Evolutionary conservation across 2,797 vertebrate species (phyloP).

Genomic region (Oophaga sylvatica): DNA sequence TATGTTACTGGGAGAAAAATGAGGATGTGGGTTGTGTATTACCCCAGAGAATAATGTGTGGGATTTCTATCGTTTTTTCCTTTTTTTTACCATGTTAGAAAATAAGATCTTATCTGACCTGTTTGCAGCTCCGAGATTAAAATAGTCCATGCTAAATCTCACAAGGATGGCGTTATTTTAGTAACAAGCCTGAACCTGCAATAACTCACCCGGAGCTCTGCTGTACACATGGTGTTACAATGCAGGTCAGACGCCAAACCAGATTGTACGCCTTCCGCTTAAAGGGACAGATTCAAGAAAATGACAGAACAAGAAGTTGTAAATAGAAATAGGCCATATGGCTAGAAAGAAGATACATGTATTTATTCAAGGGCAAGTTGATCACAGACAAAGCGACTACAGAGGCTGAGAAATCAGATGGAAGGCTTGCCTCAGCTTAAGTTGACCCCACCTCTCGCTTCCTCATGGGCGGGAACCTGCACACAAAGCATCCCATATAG

Average conservation of each 20-base stretch:
- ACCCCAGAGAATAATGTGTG: slow-evolving; percentile 47
- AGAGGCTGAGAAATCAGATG: neutral
- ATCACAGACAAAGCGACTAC: neutral
- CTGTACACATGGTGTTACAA: slow-evolving; percentile 10
- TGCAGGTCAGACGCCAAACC: slow-evolving; percentile 2
- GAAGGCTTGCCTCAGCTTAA: neutral
- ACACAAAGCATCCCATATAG: neutral
- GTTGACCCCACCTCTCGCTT: neutral
- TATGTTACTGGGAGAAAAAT: slow-evolving; percentile 46
- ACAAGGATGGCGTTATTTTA: slow-evolving; percentile 45
- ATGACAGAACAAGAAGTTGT: neutral
- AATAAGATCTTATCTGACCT: slow-evolving; percentile 53
- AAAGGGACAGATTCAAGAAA: neutral
- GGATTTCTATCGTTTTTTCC: slow-evolving; percentile 19
- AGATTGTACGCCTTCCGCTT: neutral
- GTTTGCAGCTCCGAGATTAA: slow-evolving; percentile 55
- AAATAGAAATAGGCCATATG: neutral
- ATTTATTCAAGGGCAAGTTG: neutral
- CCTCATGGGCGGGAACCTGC: neutral
- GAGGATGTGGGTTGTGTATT: slow-evolving; percentile 33
- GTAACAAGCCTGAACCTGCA: slow-evolving; percentile 47
- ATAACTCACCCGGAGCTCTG: slow-evolving; percentile 22
- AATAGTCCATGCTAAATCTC: slow-evolving; percentile 52
- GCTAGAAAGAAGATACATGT: neutral
- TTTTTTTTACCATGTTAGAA: slow-evolving; percentile 44